Base-by-base conservation (phyloP, 2,113 vertebrate genomes). In the Neotoma lepida region DNA sequence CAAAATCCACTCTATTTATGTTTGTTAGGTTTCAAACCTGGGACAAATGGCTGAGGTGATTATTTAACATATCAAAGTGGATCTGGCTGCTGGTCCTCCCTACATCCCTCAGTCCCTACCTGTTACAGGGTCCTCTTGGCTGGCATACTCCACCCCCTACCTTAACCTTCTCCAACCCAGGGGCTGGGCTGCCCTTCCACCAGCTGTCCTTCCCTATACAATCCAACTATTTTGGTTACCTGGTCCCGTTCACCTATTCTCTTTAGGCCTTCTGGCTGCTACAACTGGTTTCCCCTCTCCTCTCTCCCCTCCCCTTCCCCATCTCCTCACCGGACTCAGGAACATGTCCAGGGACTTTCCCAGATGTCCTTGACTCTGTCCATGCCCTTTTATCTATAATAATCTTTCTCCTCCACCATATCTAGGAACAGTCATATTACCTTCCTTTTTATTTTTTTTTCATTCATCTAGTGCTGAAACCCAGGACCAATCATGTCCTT, bases 1-100 rank as follows among this genome's bases (percentile, higher is more conserved):
- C 95, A 73, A 51, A 30, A 61, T 33, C n/a, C 22, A 86, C 51
- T 86, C 76, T 97, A 90, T 74, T 92, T 95, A 91, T 90, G 33
- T 82, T 66, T 30, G 64, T 84, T 68, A 35, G 14, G 64, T 68
- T 68, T 68, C 4, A 68, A 68, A 15, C 33, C 64, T 35, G 12
- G 12, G 63, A 66, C 63, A 66, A 68, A 68, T 15, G 33, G 64
- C 64, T 68, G 14, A 68, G 2, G 64, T 17, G 64, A 5, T 33
- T 68, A 68, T 68, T 68, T 35, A 68, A 13, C 64, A 33, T 68
- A 17, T 35, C 30, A 68, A 68, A 68, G 14, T 68, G 33, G 64
- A 35, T 14, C 64, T 68, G 64, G 33, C 33, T 66, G 4, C 64
- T 14, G 13, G 30, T 33, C 13, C 64, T 68, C 33, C 64, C 61